Evolutionary conservation across 2,888 invertebrate species (phyloP), one percentile per base, ranked within the genome.

Genomic region (Aproaerema taeniolella): DNA sequence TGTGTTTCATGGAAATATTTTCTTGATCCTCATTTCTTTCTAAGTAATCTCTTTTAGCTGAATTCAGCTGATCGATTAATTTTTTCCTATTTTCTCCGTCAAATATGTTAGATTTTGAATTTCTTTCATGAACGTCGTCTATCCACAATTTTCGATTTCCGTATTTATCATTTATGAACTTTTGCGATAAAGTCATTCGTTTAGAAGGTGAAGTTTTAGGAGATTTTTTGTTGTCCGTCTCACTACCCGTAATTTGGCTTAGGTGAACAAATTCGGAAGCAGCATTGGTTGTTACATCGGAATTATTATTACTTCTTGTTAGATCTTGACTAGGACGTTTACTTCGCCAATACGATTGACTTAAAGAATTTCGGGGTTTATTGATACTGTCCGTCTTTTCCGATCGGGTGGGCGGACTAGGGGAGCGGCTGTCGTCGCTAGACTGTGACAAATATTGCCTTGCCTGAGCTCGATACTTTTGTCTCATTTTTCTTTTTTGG

Each of bases 401-500:
- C 17, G 74, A 67, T 47, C 74, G 68, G 1, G 67, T 66, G 7
- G 74, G 78, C 8, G 90, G 90, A 55, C 89, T 89, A 1, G 87
- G 88, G 9, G 87, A 88, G 40, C 88, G 87, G 54, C 90, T 90
- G 36, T 90, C 90, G 50, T 91, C 90, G 56, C 90, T 90, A 1
- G 90, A 90, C 52, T 89, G 89, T 11, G 88, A 87, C 40, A 87
- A 60, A 56, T 89, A 88, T 49, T 87, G 85, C 49, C 87, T 76
- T 13, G 74, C 75, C 64, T 88, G 89, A 37, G 90, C 87, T 43
- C 92, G 88, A 49, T 90, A 87, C 66, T 91, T 90, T 59, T 91
- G 89, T 11, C 91, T 82, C 39, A 91, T 75, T 70, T 93, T 92
- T 46, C 91, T 82, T 62, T 91, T 89, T 67, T 91, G 91, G 45